phyloP scores from a whole-genome alignment of 2,113 vertebrate species.

The Sorex fumeus region DNA sequence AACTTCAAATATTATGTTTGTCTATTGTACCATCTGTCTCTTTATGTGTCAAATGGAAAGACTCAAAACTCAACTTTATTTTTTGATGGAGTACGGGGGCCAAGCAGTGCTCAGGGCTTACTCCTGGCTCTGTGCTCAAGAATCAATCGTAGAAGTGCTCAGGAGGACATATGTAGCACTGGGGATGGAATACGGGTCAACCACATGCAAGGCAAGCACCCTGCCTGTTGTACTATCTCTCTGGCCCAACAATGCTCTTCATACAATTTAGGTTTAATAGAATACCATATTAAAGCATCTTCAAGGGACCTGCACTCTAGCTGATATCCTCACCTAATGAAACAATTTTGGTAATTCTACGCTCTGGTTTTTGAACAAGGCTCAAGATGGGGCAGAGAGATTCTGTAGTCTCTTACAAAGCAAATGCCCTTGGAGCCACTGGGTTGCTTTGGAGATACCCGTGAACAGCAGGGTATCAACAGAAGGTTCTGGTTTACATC shows the following conservation, averaged over 20 bases:
- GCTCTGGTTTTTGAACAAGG: neutral
- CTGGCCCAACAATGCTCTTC: constrained; percentile 13
- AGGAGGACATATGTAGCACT: no score
- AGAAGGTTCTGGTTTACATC: neutral
- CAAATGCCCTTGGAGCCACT: neutral
- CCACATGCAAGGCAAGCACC: no score
- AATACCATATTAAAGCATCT: neutral
- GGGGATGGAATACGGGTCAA: no score
- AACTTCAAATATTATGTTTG: neutral
- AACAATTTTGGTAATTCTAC: neutral
- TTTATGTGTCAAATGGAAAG: neutral
- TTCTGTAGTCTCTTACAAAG: neutral
- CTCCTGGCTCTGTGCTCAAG: no score
- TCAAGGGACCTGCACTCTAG: constrained; percentile 15
- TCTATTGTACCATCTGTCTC: neutral
- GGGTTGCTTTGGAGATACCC: neutral
- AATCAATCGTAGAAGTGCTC: no score
- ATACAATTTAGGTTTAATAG: neutral
- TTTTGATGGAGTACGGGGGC: no score
- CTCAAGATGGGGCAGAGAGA: constrained; percentile 26
- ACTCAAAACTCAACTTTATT: neutral
- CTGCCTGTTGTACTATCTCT: no score
- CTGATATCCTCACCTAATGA: constrained; percentile 16
- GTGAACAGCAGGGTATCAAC: neutral
- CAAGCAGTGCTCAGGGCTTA: no score